Evolutionary conservation across 2,888 invertebrate genomes (phyloP).

Genomic region (Microplitis manilae): DNA sequence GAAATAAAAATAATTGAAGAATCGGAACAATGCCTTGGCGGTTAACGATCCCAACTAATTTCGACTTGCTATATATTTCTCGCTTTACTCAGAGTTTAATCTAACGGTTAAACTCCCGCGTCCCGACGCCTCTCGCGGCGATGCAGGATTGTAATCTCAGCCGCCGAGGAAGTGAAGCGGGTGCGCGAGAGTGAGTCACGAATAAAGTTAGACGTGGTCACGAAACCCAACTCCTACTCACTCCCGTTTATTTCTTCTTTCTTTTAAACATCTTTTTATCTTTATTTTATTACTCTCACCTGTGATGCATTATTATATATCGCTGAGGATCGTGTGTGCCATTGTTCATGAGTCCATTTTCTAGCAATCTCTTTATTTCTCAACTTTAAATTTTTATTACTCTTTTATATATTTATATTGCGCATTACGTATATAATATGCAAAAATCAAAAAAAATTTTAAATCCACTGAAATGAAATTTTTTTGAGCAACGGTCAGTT

Average conservation of each 20-base stretch:
- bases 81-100: slow-evolving; percentile 58
- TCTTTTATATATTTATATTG: too few relatives aligned
- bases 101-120: slow-evolving; percentile 62
- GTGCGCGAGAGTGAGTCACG: slow-evolving; percentile 48
- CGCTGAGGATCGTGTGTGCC: slow-evolving; percentile 1
- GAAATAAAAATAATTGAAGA: slow-evolving; percentile 16
- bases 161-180: slow-evolving; percentile 25
- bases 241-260: slow-evolving; percentile 25
- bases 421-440: too few relatives aligned
- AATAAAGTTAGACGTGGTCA: slow-evolving; percentile 50
- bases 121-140: slow-evolving; percentile 52
- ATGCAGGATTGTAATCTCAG: slow-evolving; percentile 48
- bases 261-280: slow-evolving; percentile 38
- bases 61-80: slow-evolving; percentile 41
- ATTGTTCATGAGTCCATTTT: background rate
- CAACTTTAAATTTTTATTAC: background rate
- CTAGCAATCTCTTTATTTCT: background rate
- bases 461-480: background rate
- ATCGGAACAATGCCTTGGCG: slow-evolving; percentile 22
- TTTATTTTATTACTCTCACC: slow-evolving; percentile 35
- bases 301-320: slow-evolving; percentile 19
- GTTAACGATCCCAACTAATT: slow-evolving; percentile 37
- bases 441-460: background rate
- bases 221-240: slow-evolving; percentile 42
- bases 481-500: slow-evolving; percentile 35